Base-by-base conservation (phyloP, 92 coral and sea anemone genomes). In the Phenganax marumi region DNA sequence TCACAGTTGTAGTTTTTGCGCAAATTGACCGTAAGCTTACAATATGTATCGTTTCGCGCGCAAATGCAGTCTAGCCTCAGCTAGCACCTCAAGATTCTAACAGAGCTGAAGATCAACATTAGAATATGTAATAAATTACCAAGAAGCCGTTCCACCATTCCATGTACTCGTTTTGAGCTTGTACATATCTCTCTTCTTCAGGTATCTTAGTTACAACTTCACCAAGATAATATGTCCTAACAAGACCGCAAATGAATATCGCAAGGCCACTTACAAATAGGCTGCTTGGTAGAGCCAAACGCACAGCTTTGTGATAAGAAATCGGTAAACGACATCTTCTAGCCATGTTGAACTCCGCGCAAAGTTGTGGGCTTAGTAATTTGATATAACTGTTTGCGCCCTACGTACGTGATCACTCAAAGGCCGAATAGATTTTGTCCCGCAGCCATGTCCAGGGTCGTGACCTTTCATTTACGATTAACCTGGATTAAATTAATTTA, bases 61-160 rank as follows among this genome's bases (percentile, higher is more conserved):
- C 5, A 33, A 5, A 33, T 33, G 43, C 43, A 1, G 43, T 33
- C 43, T 33, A 33, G 43, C 43, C 43, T 33, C 43, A 33, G 5
- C 43, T 1, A 33, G 5, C 43, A 33, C 10, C 8, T 22, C 7
- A 12, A 21, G 43, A n/a, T 25, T 0, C 13, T 25, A 24, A 8
- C 49, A 33, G 21, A 21, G 21, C 6, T 25, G 16, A 25, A n/a
- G 8, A 0, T 23, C 1, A 62, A 62, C 33, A 62, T 39, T 19
- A 49, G 11, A n/a, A 9, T 0, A 13, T 21, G 0, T 7, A 16
- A 16, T 8, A 39, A 56, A 71, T 63, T 62, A 78, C 83, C 73
- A 48, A 33, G 1, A 78, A 50, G 26, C 83, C 83, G 50, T 48
- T 43, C 83, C 83, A 78, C 83, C 83, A 78, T 47, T 78, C 83